Conservation (phyloP, 2,113 vertebrate genomes). For the Pterophyllum scalare region DNA sequence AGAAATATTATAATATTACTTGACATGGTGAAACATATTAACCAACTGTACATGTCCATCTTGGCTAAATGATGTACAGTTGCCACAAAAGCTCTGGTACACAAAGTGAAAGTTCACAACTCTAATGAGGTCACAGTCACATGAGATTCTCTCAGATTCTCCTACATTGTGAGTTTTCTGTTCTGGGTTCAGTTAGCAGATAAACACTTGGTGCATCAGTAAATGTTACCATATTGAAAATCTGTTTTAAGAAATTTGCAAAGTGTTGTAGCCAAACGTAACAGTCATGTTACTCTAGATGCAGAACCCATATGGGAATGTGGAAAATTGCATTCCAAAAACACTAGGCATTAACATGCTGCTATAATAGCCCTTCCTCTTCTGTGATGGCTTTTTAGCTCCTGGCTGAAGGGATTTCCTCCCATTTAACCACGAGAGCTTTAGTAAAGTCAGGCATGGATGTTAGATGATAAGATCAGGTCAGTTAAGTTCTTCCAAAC, state of each 20-base stretch:
- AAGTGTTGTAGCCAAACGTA: not conserved
- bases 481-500: not conserved
- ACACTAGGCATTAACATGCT: rapidly evolving
- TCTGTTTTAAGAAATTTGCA: not conserved
- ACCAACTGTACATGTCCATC: not conserved
- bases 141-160: not conserved
- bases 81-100: not conserved
- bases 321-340: not conserved
- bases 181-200: not conserved
- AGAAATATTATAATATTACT: not conserved
- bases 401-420: slow-evolving; percentile 5
- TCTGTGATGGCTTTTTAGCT: rapidly evolving
- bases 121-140: not conserved
- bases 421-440: not conserved
- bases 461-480: not conserved
- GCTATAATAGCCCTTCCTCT: not conserved
- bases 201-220: not conserved
- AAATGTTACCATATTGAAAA: not conserved
- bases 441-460: not conserved
- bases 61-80: not conserved
- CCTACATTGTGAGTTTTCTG: not conserved
- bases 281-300: rapidly evolving
- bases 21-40: not conserved
- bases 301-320: not conserved
- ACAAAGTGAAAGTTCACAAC: not conserved